phyloP scores from a whole-genome alignment of 2,797 vertebrate species.

The Saxicola maurus region DNA sequence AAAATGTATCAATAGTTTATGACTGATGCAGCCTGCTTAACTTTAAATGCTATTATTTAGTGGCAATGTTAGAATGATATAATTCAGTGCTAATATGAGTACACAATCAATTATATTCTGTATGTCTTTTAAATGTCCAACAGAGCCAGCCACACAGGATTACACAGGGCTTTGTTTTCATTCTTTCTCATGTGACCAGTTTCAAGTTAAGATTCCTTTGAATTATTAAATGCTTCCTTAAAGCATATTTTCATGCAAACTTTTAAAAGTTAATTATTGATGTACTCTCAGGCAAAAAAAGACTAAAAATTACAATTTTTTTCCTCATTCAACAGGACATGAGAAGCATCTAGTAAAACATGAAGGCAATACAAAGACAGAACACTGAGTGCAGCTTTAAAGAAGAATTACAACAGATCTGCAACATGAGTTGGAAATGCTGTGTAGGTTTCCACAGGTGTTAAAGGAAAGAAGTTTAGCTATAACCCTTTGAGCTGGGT shows the following conservation, averaged over 20 bases:
- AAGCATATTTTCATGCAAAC: constrained; percentile 63
- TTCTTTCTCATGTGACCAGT: constrained; percentile 64
- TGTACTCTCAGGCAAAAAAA: constrained; percentile 67
- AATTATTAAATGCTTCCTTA: constrained; percentile 76
- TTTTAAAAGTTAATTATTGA: constrained; percentile 71
- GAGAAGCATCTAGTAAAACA: constrained; percentile 56
- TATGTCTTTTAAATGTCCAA: background rate
- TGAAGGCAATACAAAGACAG: constrained; percentile 53
- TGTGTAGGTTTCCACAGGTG: constrained; percentile 58
- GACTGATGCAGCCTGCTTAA: background rate
- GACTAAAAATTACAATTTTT: constrained; percentile 46
- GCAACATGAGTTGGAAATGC: constrained; percentile 50
- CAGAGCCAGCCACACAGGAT: background rate
- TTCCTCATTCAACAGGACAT: constrained; percentile 39
- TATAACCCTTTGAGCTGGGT: constrained; percentile 61
- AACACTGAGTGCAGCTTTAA: constrained; percentile 46
- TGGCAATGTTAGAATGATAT: background rate
- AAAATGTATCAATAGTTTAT: background rate
- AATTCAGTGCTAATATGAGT: background rate
- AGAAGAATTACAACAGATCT: constrained; percentile 49
- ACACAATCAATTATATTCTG: background rate
- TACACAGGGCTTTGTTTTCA: constrained; percentile 46
- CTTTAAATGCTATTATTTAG: background rate
- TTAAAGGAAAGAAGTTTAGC: constrained; percentile 50
- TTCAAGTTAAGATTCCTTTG: constrained; percentile 70